Percentiles rank a stretch among this genome's conserved stretches.
phyloP scores from a whole-genome alignment of 2,113 vertebrate genomes.

The Sinocyclocheilus rhinocerous region DNA sequence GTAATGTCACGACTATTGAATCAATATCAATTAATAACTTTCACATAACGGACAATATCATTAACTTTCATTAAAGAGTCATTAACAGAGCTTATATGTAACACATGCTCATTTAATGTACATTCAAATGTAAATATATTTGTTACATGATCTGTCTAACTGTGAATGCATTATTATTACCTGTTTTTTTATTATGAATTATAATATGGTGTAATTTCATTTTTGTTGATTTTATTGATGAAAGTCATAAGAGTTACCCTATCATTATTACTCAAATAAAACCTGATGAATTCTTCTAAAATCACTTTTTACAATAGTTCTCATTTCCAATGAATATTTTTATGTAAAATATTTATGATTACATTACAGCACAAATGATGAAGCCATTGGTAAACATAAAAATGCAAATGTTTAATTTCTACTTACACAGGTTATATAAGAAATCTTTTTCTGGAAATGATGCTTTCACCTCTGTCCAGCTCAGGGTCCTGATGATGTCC shows the following conservation, averaged over 20 bases:
- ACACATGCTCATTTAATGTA: neutral
- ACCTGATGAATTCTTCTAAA: neutral
- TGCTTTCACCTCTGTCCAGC: neutral
- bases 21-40: no score
- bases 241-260: neutral
- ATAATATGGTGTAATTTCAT: no score
- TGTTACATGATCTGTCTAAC: neutral
- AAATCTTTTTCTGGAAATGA: neutral
- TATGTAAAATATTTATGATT: neutral
- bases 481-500: neutral
- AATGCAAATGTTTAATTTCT: neutral
- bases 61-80: neutral
- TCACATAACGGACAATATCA: no score
- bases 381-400: neutral
- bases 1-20: no score
- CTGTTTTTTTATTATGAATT: neutral
- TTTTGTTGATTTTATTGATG: neutral
- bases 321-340: no score
- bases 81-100: neutral
- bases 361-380: neutral
- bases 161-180: neutral
- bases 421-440: slow-evolving; percentile 10
- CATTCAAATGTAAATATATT: neutral
- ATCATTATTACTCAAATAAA: neutral
- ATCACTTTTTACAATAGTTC: neutral